phyloP scores from a whole-genome alignment of 2,113 vertebrate species.

The Sturnira hondurensis region DNA sequence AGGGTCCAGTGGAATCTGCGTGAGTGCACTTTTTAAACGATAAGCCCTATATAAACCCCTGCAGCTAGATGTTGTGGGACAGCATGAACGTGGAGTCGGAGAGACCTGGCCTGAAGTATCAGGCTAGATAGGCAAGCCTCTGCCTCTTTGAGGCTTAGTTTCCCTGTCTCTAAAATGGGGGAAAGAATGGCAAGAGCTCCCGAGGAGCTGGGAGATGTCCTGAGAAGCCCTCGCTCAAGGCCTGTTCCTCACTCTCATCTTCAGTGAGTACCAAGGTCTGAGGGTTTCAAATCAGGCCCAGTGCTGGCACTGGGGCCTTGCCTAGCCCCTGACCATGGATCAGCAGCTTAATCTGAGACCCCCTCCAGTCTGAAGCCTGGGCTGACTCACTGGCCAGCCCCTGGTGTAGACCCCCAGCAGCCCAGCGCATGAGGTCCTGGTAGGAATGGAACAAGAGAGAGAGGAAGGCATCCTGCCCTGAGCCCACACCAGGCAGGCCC shows the following conservation, averaged over 20 bases:
- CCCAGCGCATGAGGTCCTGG: background rate
- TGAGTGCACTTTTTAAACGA: background rate
- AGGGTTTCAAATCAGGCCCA: background rate
- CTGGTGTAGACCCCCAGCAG: background rate
- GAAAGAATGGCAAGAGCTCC: background rate
- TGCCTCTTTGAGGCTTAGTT: background rate
- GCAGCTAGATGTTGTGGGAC: background rate
- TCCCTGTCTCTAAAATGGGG: background rate
- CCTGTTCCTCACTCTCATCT: background rate
- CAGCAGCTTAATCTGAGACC: background rate
- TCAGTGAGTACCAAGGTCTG: background rate
- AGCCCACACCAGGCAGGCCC: background rate
- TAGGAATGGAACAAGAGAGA: background rate
- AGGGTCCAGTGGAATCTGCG: background rate
- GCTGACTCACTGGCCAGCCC: background rate
- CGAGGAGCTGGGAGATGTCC: background rate
- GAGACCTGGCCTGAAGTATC: background rate
- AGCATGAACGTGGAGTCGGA: background rate
- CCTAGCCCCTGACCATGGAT: background rate
- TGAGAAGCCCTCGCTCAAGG: background rate
- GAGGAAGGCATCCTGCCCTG: background rate
- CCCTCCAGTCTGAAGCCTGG: background rate
- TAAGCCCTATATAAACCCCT: background rate
- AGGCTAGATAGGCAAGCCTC: background rate
- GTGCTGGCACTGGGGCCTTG: accelerated